Evolutionary conservation across 2,113 vertebrate genomes (phyloP).

Genomic region (Nesoenas mayeri): DNA sequence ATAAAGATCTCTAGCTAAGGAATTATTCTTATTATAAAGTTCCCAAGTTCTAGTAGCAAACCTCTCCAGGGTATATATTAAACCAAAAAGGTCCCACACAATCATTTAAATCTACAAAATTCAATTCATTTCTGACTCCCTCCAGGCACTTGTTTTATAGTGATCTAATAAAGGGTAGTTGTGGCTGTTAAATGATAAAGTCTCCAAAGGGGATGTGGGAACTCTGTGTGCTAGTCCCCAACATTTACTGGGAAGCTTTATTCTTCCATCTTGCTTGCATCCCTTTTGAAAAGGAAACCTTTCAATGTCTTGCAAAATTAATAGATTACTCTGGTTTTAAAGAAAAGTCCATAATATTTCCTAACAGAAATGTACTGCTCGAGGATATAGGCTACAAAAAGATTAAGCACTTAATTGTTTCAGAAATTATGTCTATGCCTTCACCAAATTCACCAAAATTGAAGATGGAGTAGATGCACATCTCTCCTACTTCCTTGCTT

Average conservation of each 20-base stretch:
- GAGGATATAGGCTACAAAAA: not conserved
- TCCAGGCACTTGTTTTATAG: conserved; percentile 48
- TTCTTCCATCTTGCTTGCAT: not conserved
- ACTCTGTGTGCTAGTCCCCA: not conserved
- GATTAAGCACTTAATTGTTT: not conserved
- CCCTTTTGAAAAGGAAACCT: conserved; percentile 8
- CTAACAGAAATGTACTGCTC: not conserved
- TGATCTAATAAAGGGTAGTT: conserved; percentile 57
- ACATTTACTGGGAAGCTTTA: conserved; percentile 33
- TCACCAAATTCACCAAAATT: not conserved
- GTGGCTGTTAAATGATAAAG: conserved; percentile 55
- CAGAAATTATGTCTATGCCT: not conserved
- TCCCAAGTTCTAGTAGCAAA: conserved; percentile 36
- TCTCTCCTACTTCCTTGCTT: not conserved
- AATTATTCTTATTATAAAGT: conserved; percentile 62
- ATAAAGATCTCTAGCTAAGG: conserved; percentile 68
- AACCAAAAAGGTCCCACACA: conserved; percentile 56
- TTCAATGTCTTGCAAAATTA: not conserved
- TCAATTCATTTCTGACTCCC: conserved; percentile 65
- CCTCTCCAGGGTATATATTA: conserved; percentile 59
- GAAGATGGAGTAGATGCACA: not conserved
- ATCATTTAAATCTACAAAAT: conserved; percentile 65
- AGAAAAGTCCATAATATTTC: not conserved
- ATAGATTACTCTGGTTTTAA: not conserved
- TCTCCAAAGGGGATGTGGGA: conserved; percentile 39